Percentiles rank a stretch among this genome's conserved stretches.
phyloP scores from a whole-genome alignment of 2,113 vertebrate species.

The Petaurus breviceps region DNA sequence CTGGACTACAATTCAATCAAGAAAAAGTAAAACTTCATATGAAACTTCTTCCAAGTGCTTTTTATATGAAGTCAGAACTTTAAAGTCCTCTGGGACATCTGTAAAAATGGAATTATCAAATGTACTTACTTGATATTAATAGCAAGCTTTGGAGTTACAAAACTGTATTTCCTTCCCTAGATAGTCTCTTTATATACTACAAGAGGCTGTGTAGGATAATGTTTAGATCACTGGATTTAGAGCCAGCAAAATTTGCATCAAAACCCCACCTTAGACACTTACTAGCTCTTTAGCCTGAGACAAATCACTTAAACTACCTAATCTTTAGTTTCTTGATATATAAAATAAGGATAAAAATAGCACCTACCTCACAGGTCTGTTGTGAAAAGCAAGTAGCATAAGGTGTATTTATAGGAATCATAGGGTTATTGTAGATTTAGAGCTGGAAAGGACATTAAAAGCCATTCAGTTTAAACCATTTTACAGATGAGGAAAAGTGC shows the following conservation, averaged over 20 bases:
- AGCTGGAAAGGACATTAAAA: background rate
- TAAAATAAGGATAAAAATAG: background rate
- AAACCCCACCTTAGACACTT: background rate
- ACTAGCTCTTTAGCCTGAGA: background rate
- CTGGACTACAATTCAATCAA: background rate
- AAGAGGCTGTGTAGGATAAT: background rate
- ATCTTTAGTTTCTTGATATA: background rate
- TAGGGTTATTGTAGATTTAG: background rate
- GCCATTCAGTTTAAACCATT: background rate
- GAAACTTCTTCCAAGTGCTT: background rate
- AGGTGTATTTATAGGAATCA: background rate
- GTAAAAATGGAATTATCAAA: background rate
- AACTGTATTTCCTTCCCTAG: background rate
- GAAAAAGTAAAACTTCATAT: background rate
- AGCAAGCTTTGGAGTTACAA: background rate
- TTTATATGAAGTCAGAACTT: background rate
- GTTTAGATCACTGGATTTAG: background rate
- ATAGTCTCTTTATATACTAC: background rate
- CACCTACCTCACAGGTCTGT: background rate
- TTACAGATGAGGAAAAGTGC: background rate
- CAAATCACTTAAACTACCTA: background rate
- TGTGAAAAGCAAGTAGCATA: background rate
- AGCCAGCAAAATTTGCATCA: background rate
- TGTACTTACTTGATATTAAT: background rate
- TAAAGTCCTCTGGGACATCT: background rate